These are phyloP conservation scores for Hylomyscus alleni DNA, from an alignment of 2,797 vertebrate genomes.

Conservation along the genomic window DNA sequence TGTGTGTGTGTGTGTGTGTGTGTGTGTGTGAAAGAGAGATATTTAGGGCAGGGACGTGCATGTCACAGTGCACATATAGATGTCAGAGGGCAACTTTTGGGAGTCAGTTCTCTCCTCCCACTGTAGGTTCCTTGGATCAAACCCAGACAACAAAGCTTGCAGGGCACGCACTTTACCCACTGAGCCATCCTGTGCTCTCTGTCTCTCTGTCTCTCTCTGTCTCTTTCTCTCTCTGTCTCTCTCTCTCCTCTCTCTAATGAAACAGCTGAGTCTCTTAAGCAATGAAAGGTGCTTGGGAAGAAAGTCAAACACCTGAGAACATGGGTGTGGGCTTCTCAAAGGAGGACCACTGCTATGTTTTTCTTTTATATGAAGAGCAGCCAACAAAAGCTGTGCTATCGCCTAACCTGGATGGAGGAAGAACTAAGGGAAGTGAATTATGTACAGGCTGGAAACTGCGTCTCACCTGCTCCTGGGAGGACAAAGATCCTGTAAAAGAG, in stretches of 20 bases:
- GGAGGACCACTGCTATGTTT: neutral
- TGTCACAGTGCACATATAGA: neutral
- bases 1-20: neutral
- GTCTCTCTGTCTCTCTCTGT: neutral
- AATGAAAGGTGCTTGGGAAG: neutral
- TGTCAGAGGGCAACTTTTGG: neutral
- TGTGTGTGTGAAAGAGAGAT: no score
- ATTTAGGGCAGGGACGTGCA: neutral
- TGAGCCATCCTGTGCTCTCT: neutral
- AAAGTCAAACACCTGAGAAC: neutral
- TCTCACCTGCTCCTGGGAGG: neutral
- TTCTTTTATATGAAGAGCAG: neutral
- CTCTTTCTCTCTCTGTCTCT: neutral
- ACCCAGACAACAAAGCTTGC: neutral
- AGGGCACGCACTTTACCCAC: neutral
- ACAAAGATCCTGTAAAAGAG: neutral
- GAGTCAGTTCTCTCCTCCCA: neutral
- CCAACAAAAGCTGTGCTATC: neutral
- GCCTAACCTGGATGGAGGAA: neutral
- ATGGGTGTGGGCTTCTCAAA: neutral
- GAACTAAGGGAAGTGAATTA: neutral
- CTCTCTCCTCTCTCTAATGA: neutral
- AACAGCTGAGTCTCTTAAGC: neutral
- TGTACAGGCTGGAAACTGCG: neutral
- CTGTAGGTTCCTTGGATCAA: neutral